Percentiles rank a stretch among this genome's conserved stretches.
Evolutionary conservation across 2,888 invertebrate species (phyloP).

Genomic region (Hipparchia sbordonii): DNA sequence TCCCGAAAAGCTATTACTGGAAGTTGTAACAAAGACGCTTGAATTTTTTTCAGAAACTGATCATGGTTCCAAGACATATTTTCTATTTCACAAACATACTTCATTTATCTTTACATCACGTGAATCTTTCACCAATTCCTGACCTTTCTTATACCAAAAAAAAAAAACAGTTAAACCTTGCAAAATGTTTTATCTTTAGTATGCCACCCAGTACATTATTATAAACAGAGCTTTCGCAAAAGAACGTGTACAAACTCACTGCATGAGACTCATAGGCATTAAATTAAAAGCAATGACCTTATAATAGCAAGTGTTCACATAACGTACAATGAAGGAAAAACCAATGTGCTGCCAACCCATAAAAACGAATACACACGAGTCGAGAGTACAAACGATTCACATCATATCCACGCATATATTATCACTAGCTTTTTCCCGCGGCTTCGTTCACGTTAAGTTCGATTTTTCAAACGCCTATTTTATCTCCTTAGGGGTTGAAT

Average conservation of each 20-base stretch:
- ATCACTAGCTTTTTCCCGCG: too few relatives aligned
- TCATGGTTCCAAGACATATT: too few relatives aligned
- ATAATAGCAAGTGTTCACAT: slow-evolving; percentile 3
- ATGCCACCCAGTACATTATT: slow-evolving; percentile 2
- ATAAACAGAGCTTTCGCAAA: slow-evolving; percentile 7
- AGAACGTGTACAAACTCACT: slow-evolving; percentile 2
- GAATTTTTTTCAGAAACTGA: too few relatives aligned
- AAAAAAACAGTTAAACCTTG: neutral
- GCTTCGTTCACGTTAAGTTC: too few relatives aligned
- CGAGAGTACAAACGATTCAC: too few relatives aligned
- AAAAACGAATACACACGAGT: neutral
- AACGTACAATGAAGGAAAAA: slow-evolving; percentile 10
- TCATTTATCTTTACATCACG: too few relatives aligned
- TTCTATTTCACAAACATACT: too few relatives aligned
- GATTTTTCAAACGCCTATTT: too few relatives aligned
- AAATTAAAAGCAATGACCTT: slow-evolving; percentile 9
- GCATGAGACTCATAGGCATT: neutral
- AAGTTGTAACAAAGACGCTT: too few relatives aligned
- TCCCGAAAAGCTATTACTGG: too few relatives aligned
- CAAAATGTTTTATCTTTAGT: neutral
- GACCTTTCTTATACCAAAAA: neutral
- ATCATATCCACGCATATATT: neutral
- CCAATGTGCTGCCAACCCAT: slow-evolving; percentile 5
- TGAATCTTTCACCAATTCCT: too few relatives aligned
- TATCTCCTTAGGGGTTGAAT: too few relatives aligned